Base-by-base conservation (phyloP, 1,140 invertebrate species). In the Paramacrobiotus metropolitanus region DNA sequence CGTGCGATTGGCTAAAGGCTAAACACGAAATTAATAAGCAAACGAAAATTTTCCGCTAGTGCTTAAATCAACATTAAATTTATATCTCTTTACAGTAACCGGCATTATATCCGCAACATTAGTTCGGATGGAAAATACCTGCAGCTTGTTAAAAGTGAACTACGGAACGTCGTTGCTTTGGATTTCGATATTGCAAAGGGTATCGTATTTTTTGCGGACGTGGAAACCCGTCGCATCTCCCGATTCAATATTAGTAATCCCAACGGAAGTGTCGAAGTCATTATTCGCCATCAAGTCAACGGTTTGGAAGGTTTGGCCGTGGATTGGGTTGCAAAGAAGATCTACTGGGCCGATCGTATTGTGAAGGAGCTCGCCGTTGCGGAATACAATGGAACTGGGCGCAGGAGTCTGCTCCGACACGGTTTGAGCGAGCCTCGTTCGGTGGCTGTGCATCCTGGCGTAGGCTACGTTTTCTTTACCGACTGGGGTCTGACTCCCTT, bases 271-370 rank as follows among this genome's bases (percentile, higher is more conserved):
- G 70, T 70, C 67, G 87, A 94, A 74, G 79, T 86, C 0, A 81
- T 97, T 0, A 83, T 96, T 15, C 77, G 86, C 59, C 89, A 96
- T 67, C 87, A 95, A 67, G 87, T 90, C 21, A 83, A 93, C 67
- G 90, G 90, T 15, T 75, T 94, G 20, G 92, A 97, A 77, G 93
- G 91, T n/a, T 82, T 98, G 21, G 84, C 89, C 0, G 79, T 97
- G 2, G 94, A 98, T 72, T 98, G 94, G 94, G 79, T 97, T 29
- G 90, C 83, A 2, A 79, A 88, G 59, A 98, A 98, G 72, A 73
- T 98, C 0, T 97, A 97, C 69, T 96, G 91, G 90, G 74, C 96
- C n/a, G 93, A 98, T 70, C 77, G 90, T 59, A 87, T 91, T 69
- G 87, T 87, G 0, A 91, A 91, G 73, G 89, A 93, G 69, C 72